Evolutionary conservation across 2,797 vertebrate species (phyloP).

Genomic region (Synaphobranchus kaupii): DNA sequence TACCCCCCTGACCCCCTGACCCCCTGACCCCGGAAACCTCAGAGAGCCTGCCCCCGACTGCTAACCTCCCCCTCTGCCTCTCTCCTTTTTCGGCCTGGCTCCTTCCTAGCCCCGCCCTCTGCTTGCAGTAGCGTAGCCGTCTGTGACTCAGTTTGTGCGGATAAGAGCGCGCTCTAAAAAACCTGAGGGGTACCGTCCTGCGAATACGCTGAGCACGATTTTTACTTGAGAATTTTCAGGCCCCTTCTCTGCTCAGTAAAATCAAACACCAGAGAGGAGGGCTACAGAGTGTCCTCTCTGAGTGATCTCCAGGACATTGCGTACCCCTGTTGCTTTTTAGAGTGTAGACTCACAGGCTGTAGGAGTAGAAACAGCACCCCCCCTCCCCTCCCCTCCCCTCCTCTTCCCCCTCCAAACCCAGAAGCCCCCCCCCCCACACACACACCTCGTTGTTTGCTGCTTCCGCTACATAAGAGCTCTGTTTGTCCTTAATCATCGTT

Average conservation of each 20-base stretch:
- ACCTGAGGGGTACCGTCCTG: background rate
- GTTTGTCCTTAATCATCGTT: background rate
- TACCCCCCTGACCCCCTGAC: conserved; percentile 44
- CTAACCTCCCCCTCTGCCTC: conserved; percentile 1
- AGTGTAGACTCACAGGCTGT: conserved; percentile 3
- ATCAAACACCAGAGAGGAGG: background rate
- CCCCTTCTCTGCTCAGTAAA: background rate
- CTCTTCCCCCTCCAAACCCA: too few relatives aligned
- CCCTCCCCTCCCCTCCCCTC: too few relatives aligned
- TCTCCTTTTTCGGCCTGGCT: background rate
- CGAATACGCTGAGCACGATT: background rate
- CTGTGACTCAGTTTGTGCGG: conserved; percentile 15
- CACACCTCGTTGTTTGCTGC: background rate
- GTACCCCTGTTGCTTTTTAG: conserved; percentile 27
- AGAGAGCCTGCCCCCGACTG: conserved; percentile 40
- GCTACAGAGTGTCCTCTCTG: background rate
- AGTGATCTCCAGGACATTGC: background rate
- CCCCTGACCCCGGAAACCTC: conserved; percentile 46
- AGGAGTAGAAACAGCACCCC: background rate
- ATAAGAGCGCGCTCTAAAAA: conserved; percentile 7
- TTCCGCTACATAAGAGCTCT: conserved; percentile 22
- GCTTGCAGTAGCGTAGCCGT: conserved; percentile 18
- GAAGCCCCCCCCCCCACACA: background rate
- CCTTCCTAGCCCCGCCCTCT: background rate
- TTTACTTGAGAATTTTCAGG: background rate